These are phyloP conservation scores for Mactromeris polynyma DNA, from an alignment of 2,888 invertebrate genomes.

Conservation along the genomic window DNA sequence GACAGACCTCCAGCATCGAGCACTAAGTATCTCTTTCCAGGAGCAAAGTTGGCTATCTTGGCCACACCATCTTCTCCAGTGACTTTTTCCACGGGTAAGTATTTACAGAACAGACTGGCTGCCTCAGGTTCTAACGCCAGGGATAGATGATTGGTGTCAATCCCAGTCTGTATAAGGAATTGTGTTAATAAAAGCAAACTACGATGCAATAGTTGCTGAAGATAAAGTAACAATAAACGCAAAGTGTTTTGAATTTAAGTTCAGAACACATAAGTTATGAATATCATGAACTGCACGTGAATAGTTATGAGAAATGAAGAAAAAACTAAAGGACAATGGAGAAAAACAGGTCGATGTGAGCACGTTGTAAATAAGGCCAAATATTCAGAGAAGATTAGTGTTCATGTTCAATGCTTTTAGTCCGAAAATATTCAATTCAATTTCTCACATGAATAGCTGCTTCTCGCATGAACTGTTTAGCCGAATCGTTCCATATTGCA, in stretches of 20 bases:
- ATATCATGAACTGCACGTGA: background rate
- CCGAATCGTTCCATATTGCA: constrained; percentile 58
- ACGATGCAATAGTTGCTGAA: no score
- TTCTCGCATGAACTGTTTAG: constrained; percentile 64
- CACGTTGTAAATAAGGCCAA: no score
- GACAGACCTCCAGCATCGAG: constrained; percentile 58
- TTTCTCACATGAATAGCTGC: constrained; percentile 49
- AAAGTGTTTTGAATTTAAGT: background rate
- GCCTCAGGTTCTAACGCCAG: constrained; percentile 57
- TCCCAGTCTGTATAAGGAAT: constrained; percentile 32
- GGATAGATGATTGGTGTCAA: constrained; percentile 43
- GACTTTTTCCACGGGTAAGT: constrained; percentile 44
- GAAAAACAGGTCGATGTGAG: no score
- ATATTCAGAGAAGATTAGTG: no score
- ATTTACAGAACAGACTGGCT: constrained; percentile 50
- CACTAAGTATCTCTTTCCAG: constrained; percentile 47
- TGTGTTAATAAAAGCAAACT: background rate
- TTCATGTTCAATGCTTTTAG: no score
- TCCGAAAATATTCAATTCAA: no score
- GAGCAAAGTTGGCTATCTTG: constrained; percentile 28
- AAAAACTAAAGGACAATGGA: no score
- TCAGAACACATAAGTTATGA: background rate
- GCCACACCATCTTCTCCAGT: constrained; percentile 3
- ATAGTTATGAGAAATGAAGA: no score
- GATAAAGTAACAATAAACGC: no score